phyloP scores from a whole-genome alignment of 2,113 vertebrate genomes.

The Vulpes lagopus region DNA sequence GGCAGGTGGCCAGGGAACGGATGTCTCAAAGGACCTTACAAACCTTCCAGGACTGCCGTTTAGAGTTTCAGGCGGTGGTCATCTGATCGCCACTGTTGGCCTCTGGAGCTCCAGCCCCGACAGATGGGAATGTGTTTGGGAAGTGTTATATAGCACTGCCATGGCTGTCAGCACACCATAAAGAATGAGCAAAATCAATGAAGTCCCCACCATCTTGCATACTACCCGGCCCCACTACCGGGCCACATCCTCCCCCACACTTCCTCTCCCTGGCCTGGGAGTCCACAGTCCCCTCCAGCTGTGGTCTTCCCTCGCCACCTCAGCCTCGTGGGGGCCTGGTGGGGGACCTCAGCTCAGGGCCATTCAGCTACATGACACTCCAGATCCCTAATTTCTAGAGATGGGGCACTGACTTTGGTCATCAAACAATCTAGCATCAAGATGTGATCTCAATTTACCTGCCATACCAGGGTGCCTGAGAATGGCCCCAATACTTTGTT shows the following conservation, averaged over 20 bases:
- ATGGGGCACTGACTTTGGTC: neutral
- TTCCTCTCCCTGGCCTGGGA: neutral
- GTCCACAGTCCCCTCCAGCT: neutral
- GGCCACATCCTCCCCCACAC: fast-evolving
- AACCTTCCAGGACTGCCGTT: neutral
- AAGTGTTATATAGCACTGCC: neutral
- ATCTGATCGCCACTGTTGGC: neutral
- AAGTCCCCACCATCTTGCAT: neutral
- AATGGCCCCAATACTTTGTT: neutral
- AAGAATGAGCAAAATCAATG: neutral
- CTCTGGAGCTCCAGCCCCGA: neutral
- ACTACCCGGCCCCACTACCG: fast-evolving
- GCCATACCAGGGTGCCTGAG: neutral
- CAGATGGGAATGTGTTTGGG: neutral
- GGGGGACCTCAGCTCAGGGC: neutral
- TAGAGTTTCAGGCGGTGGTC: neutral
- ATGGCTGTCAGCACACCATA: neutral
- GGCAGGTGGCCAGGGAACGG: neutral
- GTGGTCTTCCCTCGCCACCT: neutral
- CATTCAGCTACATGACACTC: neutral
- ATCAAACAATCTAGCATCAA: neutral
- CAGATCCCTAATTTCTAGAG: neutral
- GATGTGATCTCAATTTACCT: neutral
- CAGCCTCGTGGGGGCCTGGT: neutral
- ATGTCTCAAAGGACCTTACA: neutral